Base-by-base conservation (phyloP, 2,888 invertebrate genomes). In the Tipula vernalis region DNA sequence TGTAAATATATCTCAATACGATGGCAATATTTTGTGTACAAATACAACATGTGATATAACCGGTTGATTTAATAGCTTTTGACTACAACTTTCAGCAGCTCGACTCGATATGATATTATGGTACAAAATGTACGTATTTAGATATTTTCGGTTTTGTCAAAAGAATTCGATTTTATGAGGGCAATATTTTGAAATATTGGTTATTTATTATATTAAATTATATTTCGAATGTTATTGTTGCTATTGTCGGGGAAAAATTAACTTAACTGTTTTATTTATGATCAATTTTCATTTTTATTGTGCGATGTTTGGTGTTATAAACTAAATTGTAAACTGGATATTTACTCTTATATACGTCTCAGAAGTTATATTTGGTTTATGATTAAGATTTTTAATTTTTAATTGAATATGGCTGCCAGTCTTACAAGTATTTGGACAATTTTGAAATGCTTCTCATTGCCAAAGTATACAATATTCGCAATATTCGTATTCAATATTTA, bases 61-160 rank as follows among this genome's bases (percentile, higher is more conserved):
- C 71, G 71, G 71, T 71, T 71, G 71, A 71, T 71, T 71, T 71
- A 71, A 71, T 71, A 71, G 71, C 71, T 71, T 71, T 71, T 71
- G 71, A 71, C 10, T 71, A 71, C 71, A 71, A 71, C 71, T 71
- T 71, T 71, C 71, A 71, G 71, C 71, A 71, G 71, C 71, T 71
- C 71, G 28, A 71, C 71, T 71, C 71, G 71, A 28, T 28, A 28
- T 71, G 71, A 28, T 71, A 71, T 71, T 71, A 71, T 71, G 28
- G 71, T 28, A 28, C n/a, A 51, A 4, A 51, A 5, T 15, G n/a
- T 51, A 51, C n/a, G 3, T 5, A n/a, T 28, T 28, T 28, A n/a
- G 51, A 28, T 71, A 28, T 71, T 71, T 71, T 71, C 71, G 71
- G 71, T 71, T 71, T 71, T 18, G 71, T 71, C 71, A 71, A 71